Evolutionary conservation across 2,888 invertebrate genomes (phyloP).

Genomic region (Criorhina ranunculi): DNA sequence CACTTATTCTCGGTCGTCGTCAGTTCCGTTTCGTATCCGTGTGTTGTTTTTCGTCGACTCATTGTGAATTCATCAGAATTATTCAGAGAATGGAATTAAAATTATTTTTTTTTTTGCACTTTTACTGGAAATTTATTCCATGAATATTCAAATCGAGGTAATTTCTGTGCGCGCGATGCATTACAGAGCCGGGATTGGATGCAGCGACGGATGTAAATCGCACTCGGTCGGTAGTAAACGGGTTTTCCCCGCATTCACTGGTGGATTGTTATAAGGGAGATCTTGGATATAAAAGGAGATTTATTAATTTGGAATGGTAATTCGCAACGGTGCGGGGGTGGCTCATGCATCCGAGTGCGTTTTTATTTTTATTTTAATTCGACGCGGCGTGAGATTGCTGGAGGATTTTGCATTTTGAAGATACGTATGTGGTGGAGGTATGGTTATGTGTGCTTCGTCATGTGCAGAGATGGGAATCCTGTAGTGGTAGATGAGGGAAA

Average conservation of each 20-base stretch:
- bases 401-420: slow-evolving; percentile 57
- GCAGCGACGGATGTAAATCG: slow-evolving; percentile 62
- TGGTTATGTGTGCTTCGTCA: too few species aligned
- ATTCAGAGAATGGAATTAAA: slow-evolving; percentile 77
- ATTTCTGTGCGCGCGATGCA: slow-evolving; percentile 69
- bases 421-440: slow-evolving; percentile 10
- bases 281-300: slow-evolving; percentile 65
- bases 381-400: slow-evolving; percentile 35
- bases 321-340: slow-evolving; percentile 24
- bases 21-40: neutral
- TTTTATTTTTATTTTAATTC: slow-evolving; percentile 39
- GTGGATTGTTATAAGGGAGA: slow-evolving; percentile 22
- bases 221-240: slow-evolving; percentile 30
- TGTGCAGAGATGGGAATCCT: neutral
- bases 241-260: slow-evolving; percentile 25
- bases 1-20: slow-evolving; percentile 54
- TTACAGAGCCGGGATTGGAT: slow-evolving; percentile 49
- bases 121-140: slow-evolving; percentile 74
- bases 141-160: slow-evolving; percentile 77
- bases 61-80: slow-evolving; percentile 76
- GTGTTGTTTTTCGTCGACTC: slow-evolving; percentile 66
- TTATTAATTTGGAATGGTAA: slow-evolving; percentile 73
- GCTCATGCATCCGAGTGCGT: slow-evolving; percentile 45
- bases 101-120: slow-evolving; percentile 57
- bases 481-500: neutral